Evolutionary conservation across 2,113 vertebrate genomes (phyloP), one percentile per base, ranked within the genome.

Genomic region (Embiotoca jacksoni): DNA sequence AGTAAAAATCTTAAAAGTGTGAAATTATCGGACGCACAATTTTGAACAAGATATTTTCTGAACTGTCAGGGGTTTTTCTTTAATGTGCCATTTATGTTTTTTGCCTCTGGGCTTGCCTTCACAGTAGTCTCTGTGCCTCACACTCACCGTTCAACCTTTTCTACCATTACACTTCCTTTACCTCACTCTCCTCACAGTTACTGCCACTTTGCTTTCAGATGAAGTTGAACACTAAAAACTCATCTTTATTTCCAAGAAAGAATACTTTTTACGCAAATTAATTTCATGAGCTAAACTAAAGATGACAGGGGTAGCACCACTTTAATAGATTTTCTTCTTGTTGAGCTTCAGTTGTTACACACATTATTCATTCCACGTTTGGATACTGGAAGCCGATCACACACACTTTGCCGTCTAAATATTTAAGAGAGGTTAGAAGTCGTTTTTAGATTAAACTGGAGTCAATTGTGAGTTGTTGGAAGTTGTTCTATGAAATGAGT

Each of bases 341-440:
- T 62, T 16, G 13, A 58, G 55, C 80, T 82, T 84, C 35, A 75
- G 75, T 69, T 62, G 31, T 81, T 75, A 63, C n/a, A 33, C 35
- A 56, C 71, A 59, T 84, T 61, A 82, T 76, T 80, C 81, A 53
- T 55, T 44, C 39, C 71, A 64, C 49, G 32, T 64, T 61, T 30
- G 0, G 23, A 62, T 44, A 77, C 69, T 47, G 64, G 50, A 52
- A 50, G 57, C 35, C 4, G 13, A 30, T 33, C 49, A 7, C 46
- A 44, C 39, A 56, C 56, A 67, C 41, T 35, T 13, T 36, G 33
- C 30, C 36, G 7, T 54, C 14, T 46, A 49, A 76, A 76, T 71
- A 77, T 60, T 30, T 68, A n/a, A 52, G 50, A 55, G 31, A 71
- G 66, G 50, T 50, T 54, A 60, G 54, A 55, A 10, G 11, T 50